Conservation (phyloP, 2,888 invertebrate genomes). For the Malthinus flaveolus region DNA sequence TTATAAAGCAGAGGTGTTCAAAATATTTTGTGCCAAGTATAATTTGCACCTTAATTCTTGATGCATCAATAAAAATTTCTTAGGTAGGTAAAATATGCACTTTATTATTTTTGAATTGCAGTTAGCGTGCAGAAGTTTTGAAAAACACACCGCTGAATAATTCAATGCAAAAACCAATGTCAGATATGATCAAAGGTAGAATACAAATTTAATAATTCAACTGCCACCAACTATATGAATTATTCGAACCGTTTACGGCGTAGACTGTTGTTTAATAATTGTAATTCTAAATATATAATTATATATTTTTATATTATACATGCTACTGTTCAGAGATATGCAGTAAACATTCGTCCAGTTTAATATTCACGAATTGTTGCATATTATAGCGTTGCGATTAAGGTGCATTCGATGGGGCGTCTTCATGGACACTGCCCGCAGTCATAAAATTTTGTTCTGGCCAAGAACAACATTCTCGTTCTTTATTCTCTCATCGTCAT, state of each 20-base stretch:
- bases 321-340: conserved; percentile 53
- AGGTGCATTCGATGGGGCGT: conserved; percentile 22
- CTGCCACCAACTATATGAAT: conserved; percentile 40
- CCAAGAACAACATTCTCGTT: conserved; percentile 7
- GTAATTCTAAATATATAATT: conserved; percentile 56
- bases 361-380: conserved; percentile 25
- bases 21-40: too few relatives aligned
- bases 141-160: conserved; percentile 26
- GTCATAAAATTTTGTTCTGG: conserved; percentile 28
- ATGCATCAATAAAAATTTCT: too few relatives aligned
- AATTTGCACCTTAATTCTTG: too few relatives aligned
- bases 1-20: too few relatives aligned
- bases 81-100: too few relatives aligned
- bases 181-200: conserved; percentile 31
- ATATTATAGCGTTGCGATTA: conserved; percentile 17
- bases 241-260: conserved; percentile 37
- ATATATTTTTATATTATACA: conserved; percentile 54
- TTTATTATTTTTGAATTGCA: conserved; percentile 4
- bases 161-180: conserved; percentile 26
- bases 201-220: conserved; percentile 35
- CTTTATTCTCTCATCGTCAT: background rate
- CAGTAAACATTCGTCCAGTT: conserved; percentile 32
- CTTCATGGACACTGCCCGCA: conserved; percentile 26
- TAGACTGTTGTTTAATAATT: conserved; percentile 52
- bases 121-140: conserved; percentile 25